Conservation (phyloP, 2,888 invertebrate genomes). For the Euplagia quadripunctaria region DNA sequence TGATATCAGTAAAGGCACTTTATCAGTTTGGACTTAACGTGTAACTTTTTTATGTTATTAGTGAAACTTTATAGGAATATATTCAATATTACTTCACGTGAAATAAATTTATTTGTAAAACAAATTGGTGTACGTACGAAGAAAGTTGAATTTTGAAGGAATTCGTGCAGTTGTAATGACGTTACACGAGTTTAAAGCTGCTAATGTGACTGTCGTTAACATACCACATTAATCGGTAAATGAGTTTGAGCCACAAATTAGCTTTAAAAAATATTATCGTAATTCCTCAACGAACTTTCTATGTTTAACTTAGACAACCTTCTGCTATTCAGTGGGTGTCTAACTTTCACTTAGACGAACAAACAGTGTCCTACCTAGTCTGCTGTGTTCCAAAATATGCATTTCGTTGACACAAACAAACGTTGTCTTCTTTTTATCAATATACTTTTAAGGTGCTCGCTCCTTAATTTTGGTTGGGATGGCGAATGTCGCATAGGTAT, state of each 20-base stretch:
- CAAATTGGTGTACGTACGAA: background rate
- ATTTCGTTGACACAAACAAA: background rate
- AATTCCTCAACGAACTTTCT: slow-evolving; percentile 44
- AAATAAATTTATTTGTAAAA: background rate
- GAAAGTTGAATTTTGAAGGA: background rate
- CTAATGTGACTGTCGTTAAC: slow-evolving; percentile 7
- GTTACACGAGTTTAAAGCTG: background rate
- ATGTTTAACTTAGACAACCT: slow-evolving; percentile 43
- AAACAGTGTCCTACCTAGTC: slow-evolving; percentile 27
- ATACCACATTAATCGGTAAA: slow-evolving; percentile 5
- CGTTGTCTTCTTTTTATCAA: background rate
- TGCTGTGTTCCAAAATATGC: slow-evolving; percentile 6
- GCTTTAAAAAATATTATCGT: background rate
- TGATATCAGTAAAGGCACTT: background rate
- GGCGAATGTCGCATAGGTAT: background rate
- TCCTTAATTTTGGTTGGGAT: background rate
- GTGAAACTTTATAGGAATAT: background rate
- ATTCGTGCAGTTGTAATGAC: background rate
- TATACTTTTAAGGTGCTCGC: background rate
- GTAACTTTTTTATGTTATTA: background rate
- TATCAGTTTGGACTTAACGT: background rate
- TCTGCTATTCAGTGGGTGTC: slow-evolving; percentile 35
- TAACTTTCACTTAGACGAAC: slow-evolving; percentile 52
- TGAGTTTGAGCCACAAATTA: background rate
- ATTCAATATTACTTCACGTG: background rate